Conservation (phyloP, 2,888 invertebrate genomes). For the Strigamia maritima region DNA sequence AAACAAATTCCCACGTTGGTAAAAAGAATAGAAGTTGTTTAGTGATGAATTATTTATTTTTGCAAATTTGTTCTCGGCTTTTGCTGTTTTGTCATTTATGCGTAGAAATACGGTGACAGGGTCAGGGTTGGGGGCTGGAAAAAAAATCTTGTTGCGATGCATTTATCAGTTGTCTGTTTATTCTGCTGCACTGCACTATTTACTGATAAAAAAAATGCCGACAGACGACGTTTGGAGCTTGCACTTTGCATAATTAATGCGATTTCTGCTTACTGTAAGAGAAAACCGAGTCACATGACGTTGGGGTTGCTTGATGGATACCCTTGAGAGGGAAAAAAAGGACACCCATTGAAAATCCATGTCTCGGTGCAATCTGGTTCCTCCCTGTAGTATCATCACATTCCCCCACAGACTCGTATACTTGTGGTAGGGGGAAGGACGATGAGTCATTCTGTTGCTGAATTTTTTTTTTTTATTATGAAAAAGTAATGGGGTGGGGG, state of each 20-base stretch:
- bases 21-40: not conserved
- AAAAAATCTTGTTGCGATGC: not conserved
- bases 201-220: conserved; percentile 10
- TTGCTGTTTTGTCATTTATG: not conserved
- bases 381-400: conserved; percentile 25
- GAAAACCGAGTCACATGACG: not conserved
- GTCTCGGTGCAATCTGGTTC: conserved; percentile 30
- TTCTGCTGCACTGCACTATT: not conserved
- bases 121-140: not conserved
- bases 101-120: not conserved
- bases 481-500: not conserved
- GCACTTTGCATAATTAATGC: conserved; percentile 29
- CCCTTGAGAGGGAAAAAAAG: not conserved
- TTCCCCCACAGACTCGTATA: conserved; percentile 4
- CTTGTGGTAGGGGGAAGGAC: not conserved
- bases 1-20: conserved; percentile 24
- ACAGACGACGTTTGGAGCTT: not conserved
- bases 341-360: conserved; percentile 27
- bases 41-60: conserved; percentile 22
- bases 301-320: conserved; percentile 2
- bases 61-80: not conserved
- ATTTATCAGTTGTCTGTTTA: conserved; percentile 29
- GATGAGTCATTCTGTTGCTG: not conserved
- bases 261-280: not conserved
- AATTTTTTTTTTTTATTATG: not conserved